phyloP scores from a whole-genome alignment of 2,888 invertebrate species.

The Phengaris alcon region DNA sequence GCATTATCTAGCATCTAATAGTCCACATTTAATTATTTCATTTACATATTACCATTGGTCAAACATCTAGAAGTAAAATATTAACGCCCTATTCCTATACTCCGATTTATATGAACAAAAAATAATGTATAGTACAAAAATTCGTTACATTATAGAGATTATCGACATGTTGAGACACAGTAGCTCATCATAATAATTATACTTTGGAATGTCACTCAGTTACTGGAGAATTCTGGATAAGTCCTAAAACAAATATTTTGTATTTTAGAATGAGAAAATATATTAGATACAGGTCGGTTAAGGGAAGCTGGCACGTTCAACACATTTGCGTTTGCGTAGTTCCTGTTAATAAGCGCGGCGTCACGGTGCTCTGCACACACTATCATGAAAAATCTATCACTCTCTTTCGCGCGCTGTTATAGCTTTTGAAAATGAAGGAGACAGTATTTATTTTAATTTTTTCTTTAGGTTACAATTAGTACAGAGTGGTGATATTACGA shows the following conservation, averaged over 20 bases:
- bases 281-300: no score
- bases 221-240: slow-evolving; percentile 70
- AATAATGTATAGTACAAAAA: slow-evolving; percentile 15
- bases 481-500: no score
- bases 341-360: no score
- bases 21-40: background rate
- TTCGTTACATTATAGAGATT: slow-evolving; percentile 54
- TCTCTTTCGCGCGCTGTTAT: no score
- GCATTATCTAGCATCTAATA: background rate
- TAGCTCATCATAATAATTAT: slow-evolving; percentile 41
- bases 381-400: no score
- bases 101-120: background rate
- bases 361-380: no score
- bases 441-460: no score
- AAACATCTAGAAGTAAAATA: background rate
- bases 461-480: no score
- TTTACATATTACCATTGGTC: background rate
- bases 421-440: no score
- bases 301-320: no score
- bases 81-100: background rate
- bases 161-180: slow-evolving; percentile 56
- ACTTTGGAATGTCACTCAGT: slow-evolving; percentile 64
- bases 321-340: no score
- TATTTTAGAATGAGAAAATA: no score
- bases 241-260: slow-evolving; percentile 53